Percentiles rank a stretch among this genome's conserved stretches.
Evolutionary conservation across 2,797 vertebrate genomes (phyloP).

Genomic region (Pangasius sanitwongsei): DNA sequence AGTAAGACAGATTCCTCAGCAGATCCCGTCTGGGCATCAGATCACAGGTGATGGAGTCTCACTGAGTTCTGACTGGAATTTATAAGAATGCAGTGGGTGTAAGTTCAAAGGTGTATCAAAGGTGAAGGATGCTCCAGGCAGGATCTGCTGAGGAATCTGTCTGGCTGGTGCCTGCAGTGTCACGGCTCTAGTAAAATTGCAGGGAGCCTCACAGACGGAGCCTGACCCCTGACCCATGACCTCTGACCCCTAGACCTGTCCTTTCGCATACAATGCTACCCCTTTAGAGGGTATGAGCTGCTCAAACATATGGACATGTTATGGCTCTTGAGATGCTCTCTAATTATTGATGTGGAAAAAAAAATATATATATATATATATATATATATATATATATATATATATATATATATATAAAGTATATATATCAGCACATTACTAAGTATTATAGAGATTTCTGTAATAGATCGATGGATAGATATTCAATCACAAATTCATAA

Average conservation of each 20-base stretch:
- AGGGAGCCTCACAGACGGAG: slow-evolving; percentile 40
- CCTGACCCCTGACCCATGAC: slow-evolving; percentile 33
- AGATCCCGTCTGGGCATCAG: not conserved
- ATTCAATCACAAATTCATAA: not conserved
- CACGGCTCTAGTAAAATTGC: slow-evolving; percentile 46
- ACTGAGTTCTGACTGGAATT: slow-evolving; percentile 13
- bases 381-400: too few species aligned
- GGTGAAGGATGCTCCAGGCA: slow-evolving; percentile 60
- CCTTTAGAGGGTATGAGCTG: not conserved
- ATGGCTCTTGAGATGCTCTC: not conserved
- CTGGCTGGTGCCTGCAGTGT: slow-evolving; percentile 45
- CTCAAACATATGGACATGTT: not conserved
- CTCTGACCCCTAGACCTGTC: slow-evolving; percentile 2
- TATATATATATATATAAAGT: too few species aligned
- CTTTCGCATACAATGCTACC: not conserved
- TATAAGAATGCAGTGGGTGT: slow-evolving; percentile 36
- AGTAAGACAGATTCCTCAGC: not conserved
- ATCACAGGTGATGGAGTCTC: slow-evolving; percentile 28
- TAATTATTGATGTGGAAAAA: not conserved
- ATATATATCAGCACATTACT: too few species aligned
- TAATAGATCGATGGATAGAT: too few species aligned
- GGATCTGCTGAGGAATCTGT: slow-evolving; percentile 53
- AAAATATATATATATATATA: too few species aligned
- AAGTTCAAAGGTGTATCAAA: slow-evolving; percentile 41
- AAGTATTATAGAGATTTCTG: too few species aligned